Conservation (phyloP, 2,797 vertebrate species). For the Triplophysa bombifrons region DNA sequence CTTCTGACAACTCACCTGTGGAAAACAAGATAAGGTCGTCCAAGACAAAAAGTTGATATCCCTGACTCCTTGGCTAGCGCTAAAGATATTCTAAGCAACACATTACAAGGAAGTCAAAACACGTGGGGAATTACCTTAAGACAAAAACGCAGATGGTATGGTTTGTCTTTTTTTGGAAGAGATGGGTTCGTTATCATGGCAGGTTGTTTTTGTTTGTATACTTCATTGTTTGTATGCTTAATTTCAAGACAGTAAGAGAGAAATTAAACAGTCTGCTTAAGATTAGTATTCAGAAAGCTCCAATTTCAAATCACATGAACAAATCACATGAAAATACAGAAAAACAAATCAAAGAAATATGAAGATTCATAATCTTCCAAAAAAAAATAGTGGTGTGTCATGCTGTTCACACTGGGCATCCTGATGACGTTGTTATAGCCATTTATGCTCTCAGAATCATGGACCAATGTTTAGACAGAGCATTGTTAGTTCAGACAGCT, state of each 20-base stretch:
- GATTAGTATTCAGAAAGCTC: not conserved
- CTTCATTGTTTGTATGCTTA: not conserved
- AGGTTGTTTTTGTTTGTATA: not conserved
- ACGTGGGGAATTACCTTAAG: constrained; percentile 72
- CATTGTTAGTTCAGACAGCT: constrained; percentile 49
- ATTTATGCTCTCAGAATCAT: constrained; percentile 54
- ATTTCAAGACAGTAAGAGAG: not conserved
- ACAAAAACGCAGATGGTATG: constrained; percentile 56
- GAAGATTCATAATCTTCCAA: constrained; percentile 71
- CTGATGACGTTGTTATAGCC: constrained; percentile 59
- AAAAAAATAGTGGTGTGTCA: constrained; percentile 94
- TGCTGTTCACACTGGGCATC: constrained; percentile 89
- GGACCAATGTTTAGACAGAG: constrained; percentile 55
- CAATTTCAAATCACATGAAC: constrained; percentile 17
- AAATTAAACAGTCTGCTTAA: not conserved
- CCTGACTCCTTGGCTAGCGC: constrained; percentile 98
- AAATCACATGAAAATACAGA: constrained; percentile 41
- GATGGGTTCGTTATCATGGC: constrained; percentile 14
- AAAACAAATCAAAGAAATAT: constrained; percentile 22
- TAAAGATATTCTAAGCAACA: constrained; percentile 98
- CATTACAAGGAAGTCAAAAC: constrained; percentile 91
- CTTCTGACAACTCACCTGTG: constrained; percentile 90
- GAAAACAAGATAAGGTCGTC: constrained; percentile 92
- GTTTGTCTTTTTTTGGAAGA: constrained; percentile 55
- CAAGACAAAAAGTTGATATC: constrained; percentile 96